phyloP scores from a whole-genome alignment of 2,797 vertebrate genomes.

The Poeciliopsis paucimaculata region DNA sequence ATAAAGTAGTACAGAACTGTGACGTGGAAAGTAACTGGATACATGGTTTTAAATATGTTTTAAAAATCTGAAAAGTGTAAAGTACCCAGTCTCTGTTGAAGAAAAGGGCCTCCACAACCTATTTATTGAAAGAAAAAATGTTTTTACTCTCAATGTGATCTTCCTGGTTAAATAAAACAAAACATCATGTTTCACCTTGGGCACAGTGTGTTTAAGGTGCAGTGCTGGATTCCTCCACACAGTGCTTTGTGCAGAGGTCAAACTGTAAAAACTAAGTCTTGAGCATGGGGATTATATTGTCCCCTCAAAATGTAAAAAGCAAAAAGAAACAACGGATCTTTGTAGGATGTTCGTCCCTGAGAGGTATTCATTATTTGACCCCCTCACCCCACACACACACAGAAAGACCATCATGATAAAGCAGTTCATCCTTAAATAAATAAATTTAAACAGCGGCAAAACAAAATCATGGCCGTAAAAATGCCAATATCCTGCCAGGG shows the following conservation, averaged over 20 bases:
- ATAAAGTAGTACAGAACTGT: background rate
- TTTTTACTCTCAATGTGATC: background rate
- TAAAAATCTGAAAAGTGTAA: background rate
- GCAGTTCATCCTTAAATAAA: slow-evolving; percentile 59
- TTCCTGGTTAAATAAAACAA: background rate
- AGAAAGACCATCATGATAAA: slow-evolving; percentile 58
- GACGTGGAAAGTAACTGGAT: background rate
- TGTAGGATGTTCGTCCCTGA: slow-evolving; percentile 5
- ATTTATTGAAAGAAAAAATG: background rate
- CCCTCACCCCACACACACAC: background rate
- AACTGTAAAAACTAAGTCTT: background rate
- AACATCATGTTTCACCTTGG: background rate
- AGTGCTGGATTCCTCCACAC: background rate
- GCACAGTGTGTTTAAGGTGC: background rate
- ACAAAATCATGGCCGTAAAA: slow-evolving; percentile 81
- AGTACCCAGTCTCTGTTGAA: background rate
- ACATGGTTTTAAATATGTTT: background rate
- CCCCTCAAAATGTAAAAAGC: slow-evolving; percentile 26
- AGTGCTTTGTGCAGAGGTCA: background rate
- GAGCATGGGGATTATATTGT: background rate
- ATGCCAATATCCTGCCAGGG: slow-evolving; percentile 74
- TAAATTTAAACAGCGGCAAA: slow-evolving; percentile 76
- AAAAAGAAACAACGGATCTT: background rate
- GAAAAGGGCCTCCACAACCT: background rate
- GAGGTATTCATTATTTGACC: slow-evolving; percentile 48